Evolutionary conservation across 2,113 vertebrate genomes (phyloP).

Genomic region (Australoheros scitulus): DNA sequence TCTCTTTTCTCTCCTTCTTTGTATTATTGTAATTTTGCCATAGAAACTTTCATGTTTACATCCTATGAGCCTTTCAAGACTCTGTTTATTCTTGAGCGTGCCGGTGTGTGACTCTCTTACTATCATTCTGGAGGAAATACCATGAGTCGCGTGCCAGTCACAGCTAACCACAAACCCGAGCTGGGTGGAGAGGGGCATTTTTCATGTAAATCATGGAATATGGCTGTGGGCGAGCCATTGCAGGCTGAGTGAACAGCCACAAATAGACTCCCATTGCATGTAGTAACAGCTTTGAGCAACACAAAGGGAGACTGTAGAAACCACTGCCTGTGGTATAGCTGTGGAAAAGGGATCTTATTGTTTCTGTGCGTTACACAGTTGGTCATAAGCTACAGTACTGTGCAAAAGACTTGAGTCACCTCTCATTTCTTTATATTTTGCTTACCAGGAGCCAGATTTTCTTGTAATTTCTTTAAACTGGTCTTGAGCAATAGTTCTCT

Average conservation of each 20-base stretch:
- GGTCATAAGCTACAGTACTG: slow-evolving; percentile 42
- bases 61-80: slow-evolving; percentile 53
- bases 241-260: slow-evolving; percentile 54
- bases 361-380: slow-evolving; percentile 8
- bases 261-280: slow-evolving; percentile 69
- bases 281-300: slow-evolving; percentile 66
- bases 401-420: background rate
- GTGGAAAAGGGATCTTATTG: slow-evolving; percentile 38
- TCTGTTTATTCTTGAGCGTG: slow-evolving; percentile 58
- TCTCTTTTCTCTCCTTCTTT: slow-evolving; percentile 3
- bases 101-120: slow-evolving; percentile 64
- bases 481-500: background rate
- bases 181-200: slow-evolving; percentile 72
- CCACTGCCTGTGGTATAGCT: slow-evolving; percentile 40
- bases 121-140: slow-evolving; percentile 72
- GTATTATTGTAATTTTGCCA: slow-evolving; percentile 35
- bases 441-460: background rate
- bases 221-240: slow-evolving; percentile 62
- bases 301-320: slow-evolving; percentile 67
- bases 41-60: slow-evolving; percentile 60
- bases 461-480: background rate
- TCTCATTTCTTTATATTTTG: background rate
- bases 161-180: slow-evolving; percentile 69
- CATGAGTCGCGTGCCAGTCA: slow-evolving; percentile 73
- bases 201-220: slow-evolving; percentile 76